Percentiles rank a stretch among this genome's conserved stretches.
Conservation (phyloP, 2,797 vertebrate species). For the Cheirogaleus major region DNA sequence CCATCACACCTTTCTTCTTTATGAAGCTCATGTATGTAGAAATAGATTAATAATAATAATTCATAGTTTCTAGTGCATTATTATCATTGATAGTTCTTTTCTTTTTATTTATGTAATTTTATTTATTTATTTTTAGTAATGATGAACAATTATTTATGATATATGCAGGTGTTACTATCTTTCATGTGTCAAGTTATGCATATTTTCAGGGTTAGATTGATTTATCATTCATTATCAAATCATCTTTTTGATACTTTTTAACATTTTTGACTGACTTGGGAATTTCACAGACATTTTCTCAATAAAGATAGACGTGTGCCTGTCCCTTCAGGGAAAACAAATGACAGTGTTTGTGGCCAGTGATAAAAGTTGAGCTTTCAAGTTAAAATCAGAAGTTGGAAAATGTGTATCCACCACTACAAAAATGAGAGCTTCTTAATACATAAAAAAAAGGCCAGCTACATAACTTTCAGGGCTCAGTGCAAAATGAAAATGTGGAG, state of each 20-base stretch:
- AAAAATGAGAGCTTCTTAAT: slow-evolving; percentile 49
- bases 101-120: background rate
- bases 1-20: background rate
- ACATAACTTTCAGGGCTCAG: background rate
- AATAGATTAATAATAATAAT: background rate
- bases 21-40: background rate
- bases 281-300: slow-evolving; percentile 25
- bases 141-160: background rate
- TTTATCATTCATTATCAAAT: background rate
- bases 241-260: background rate
- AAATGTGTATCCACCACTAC: background rate
- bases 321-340: slow-evolving; percentile 45
- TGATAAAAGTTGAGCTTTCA: slow-evolving; percentile 58
- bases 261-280: background rate
- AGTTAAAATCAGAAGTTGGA: slow-evolving; percentile 59
- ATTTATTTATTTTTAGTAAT: background rate
- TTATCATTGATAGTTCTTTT: background rate
- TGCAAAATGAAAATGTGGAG: background rate
- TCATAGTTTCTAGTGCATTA: background rate
- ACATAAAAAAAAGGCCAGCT: background rate
- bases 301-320: slow-evolving; percentile 8
- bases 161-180: background rate
- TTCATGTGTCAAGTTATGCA: background rate
- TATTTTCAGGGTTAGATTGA: background rate
- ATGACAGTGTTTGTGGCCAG: slow-evolving; percentile 40